These are phyloP conservation scores for Abscondita cerata DNA, from an alignment of 2,888 invertebrate species.

Conservation along the genomic window DNA sequence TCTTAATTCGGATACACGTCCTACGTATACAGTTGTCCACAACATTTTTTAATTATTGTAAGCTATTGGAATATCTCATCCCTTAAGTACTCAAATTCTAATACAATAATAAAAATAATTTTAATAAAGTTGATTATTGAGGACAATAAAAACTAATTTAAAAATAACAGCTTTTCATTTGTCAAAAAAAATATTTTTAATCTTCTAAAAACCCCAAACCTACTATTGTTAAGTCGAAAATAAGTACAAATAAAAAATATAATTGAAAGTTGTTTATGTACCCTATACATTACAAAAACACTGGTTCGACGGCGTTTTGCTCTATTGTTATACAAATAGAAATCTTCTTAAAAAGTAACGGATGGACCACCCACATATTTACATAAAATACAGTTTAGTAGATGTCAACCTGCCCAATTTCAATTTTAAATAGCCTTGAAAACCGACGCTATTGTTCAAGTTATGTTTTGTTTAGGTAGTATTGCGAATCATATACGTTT, in stretches of 20 bases:
- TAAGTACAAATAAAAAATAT: constrained; percentile 3
- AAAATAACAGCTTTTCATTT: too few relatives aligned
- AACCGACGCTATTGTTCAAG: background rate
- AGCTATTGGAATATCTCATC: too few relatives aligned
- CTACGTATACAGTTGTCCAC: too few relatives aligned
- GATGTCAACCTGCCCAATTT: constrained; percentile 14
- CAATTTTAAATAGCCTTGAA: constrained; percentile 4
- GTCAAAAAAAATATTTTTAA: too few relatives aligned
- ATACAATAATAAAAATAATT: too few relatives aligned
- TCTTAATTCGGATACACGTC: too few relatives aligned
- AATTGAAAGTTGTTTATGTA: constrained; percentile 8
- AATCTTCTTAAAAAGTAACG: constrained; percentile 3
- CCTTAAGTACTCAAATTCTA: too few relatives aligned
- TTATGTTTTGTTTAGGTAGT: too few relatives aligned
- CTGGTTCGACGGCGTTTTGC: constrained; percentile 5
- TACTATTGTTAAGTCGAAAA: background rate
- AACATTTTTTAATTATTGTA: too few relatives aligned
- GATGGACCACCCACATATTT: constrained; percentile 15
- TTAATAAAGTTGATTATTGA: too few relatives aligned
- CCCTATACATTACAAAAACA: constrained; percentile 1
- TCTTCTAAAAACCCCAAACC: background rate
- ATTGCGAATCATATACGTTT: background rate
- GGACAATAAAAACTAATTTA: too few relatives aligned
- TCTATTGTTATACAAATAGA: constrained; percentile 12
- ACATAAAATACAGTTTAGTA: constrained; percentile 11